Conservation (phyloP, 2,888 invertebrate species). For the Agrochola lota region DNA sequence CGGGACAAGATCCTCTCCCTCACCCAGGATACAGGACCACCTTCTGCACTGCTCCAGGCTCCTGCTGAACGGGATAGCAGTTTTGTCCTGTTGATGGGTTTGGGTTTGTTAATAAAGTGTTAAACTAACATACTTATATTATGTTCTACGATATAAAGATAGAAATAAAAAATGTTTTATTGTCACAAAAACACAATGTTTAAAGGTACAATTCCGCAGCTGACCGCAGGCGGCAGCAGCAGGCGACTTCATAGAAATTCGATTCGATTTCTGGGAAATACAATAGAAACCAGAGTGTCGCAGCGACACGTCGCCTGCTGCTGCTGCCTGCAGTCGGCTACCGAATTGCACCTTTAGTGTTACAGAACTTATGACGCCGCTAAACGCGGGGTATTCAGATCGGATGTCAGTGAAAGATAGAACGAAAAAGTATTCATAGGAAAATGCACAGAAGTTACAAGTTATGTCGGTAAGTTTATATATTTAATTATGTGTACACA, state of each 20-base stretch:
- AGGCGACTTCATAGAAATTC: too few relatives aligned
- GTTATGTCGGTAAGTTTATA: too few relatives aligned
- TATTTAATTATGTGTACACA: too few relatives aligned
- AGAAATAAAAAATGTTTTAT: background rate
- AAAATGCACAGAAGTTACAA: background rate
- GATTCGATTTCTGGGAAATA: too few relatives aligned
- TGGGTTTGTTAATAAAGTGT: background rate
- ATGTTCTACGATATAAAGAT: background rate
- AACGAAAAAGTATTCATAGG: background rate
- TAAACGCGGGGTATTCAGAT: background rate
- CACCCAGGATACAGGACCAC: slow-evolving; percentile 78
- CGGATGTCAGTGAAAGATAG: background rate
- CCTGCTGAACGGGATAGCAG: slow-evolving; percentile 79
- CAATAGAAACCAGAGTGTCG: too few relatives aligned
- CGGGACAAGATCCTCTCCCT: slow-evolving; percentile 90
- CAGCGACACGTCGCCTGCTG: too few relatives aligned
- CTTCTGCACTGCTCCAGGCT: slow-evolving; percentile 74
- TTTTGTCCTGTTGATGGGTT: slow-evolving; percentile 72
- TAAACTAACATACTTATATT: background rate
- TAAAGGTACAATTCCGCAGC: too few relatives aligned
- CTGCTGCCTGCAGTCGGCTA: too few relatives aligned
- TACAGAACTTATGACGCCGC: too few relatives aligned
- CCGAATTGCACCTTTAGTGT: too few relatives aligned
- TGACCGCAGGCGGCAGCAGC: too few relatives aligned
- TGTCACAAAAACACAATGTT: too few relatives aligned